Percentiles rank a stretch among this genome's conserved stretches.
Evolutionary conservation across 2,113 vertebrate genomes (phyloP).

Genomic region (Mola mola): DNA sequence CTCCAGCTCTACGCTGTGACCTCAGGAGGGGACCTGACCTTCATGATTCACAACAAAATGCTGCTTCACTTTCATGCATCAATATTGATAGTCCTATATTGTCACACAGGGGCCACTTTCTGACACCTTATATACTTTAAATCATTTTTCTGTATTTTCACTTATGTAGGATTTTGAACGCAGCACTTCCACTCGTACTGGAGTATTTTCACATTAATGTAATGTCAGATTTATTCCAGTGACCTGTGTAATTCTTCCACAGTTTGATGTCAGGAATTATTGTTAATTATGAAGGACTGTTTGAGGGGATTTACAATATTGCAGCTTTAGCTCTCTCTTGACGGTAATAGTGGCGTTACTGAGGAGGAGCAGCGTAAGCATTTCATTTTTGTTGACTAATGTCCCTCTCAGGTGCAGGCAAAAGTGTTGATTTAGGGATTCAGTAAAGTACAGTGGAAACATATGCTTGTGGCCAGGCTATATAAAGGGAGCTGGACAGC

Average conservation of each 20-base stretch:
- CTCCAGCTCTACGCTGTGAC: no score
- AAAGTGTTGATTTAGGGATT: slow-evolving; percentile 60
- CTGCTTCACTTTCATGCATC: no score
- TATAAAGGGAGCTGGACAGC: slow-evolving; percentile 50
- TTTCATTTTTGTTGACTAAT: slow-evolving; percentile 75
- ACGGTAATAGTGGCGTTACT: slow-evolving; percentile 57
- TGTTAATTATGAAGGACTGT: slow-evolving; percentile 46
- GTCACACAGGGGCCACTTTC: no score
- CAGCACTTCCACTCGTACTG: background rate
- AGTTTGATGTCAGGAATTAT: slow-evolving; percentile 62
- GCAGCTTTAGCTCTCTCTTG: slow-evolving; percentile 61
- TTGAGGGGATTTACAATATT: slow-evolving; percentile 69
- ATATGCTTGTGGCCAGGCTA: slow-evolving; percentile 42
- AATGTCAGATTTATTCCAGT: background rate
- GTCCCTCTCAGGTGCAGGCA: slow-evolving; percentile 44
- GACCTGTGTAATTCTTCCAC: slow-evolving; percentile 25
- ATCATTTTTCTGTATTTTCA: background rate
- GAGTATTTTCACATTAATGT: slow-evolving; percentile 7
- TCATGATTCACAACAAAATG: no score
- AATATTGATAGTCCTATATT: no score
- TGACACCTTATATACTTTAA: no score
- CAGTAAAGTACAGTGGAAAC: slow-evolving; percentile 44
- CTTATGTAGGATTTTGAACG: background rate
- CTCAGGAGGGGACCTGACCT: no score
- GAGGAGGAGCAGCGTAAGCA: slow-evolving; percentile 49